Evolutionary conservation across 2,113 vertebrate genomes (phyloP), one percentile per base, ranked within the genome.

Genomic region (Pseudopipra pipra): DNA sequence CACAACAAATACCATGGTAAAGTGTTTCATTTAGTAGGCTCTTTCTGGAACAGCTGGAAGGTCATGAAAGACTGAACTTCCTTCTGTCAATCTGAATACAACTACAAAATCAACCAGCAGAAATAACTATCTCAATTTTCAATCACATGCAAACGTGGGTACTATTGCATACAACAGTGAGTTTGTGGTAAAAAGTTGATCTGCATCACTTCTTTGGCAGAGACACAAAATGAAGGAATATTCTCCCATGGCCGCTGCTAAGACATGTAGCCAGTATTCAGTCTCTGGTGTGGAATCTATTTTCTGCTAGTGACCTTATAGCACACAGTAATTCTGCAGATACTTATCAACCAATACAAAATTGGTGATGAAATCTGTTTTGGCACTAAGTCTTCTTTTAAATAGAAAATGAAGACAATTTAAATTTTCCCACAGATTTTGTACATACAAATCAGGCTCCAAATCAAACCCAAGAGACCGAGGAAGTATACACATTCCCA

Each of bases 401-500:
- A 90, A 84, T 4, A 89, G 71, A 93, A 93, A 80, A 80, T 23
- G 2, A 80, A 85, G 19, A 63, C 23, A 74, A 85, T 51, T 85
- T 66, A 49, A 79, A 71, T 88, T 85, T 76, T 89, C 56, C 31
- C 85, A 83, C 61, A 85, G 37, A 85, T 44, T 89, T 75, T 89
- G 23, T 66, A 49, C 20, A 46, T 51, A 51, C 5, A 37, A 81
- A 17, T 73, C 54, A 66, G 54, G 14, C 33, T 90, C 35, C 19
- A 83, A 87, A 85, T 58, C 13, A 74, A 54, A 14, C 44, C 22
- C 52, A 77, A 55, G 55, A 72, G 56, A 49, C 24, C 85, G 37
- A 55, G 68, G 44, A 80, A 85, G 47, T 54, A 65, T 43, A 82
- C 13, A 4, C 25, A 43, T 92, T 68, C 27, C n/a, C n/a, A 93